These are phyloP conservation scores for Apodemia duryi DNA, from an alignment of 2,888 invertebrate species.

Conservation along the genomic window DNA sequence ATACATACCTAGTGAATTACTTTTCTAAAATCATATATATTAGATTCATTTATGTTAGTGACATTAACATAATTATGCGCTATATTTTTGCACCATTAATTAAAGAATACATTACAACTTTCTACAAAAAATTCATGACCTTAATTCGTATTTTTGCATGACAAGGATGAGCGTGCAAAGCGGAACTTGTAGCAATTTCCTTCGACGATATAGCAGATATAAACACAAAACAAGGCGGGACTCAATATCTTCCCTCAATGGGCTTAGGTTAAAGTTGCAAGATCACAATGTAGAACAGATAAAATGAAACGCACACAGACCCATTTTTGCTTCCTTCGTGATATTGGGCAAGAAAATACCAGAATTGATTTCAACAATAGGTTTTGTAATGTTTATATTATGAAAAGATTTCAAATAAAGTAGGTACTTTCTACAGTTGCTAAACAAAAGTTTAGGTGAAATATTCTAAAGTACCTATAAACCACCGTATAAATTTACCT, in stretches of 20 bases:
- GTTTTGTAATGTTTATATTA: background rate
- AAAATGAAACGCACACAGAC: slow-evolving; percentile 43
- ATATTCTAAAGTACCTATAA: no score
- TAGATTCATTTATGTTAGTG: no score
- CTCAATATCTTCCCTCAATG: slow-evolving; percentile 61
- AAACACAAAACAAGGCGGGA: slow-evolving; percentile 44
- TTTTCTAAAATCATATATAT: no score
- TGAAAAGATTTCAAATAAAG: no score
- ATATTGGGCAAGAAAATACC: slow-evolving; percentile 50
- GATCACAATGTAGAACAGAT: slow-evolving; percentile 66
- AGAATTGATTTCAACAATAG: slow-evolving; percentile 31
- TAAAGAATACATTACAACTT: background rate
- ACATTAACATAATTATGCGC: background rate
- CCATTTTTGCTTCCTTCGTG: slow-evolving; percentile 43
- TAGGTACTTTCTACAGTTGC: no score
- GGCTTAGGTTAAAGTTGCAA: slow-evolving; percentile 66
- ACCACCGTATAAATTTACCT: no score
- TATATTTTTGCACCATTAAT: background rate
- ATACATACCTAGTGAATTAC: no score
- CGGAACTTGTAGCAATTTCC: slow-evolving; percentile 66
- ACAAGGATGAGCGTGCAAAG: slow-evolving; percentile 63
- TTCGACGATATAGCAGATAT: slow-evolving; percentile 37
- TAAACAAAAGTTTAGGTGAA: no score
- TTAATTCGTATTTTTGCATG: slow-evolving; percentile 38
- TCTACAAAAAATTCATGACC: slow-evolving; percentile 10